Evolutionary conservation across 1,140 invertebrate species (phyloP).

Genomic region (Hesperophylax magnus): DNA sequence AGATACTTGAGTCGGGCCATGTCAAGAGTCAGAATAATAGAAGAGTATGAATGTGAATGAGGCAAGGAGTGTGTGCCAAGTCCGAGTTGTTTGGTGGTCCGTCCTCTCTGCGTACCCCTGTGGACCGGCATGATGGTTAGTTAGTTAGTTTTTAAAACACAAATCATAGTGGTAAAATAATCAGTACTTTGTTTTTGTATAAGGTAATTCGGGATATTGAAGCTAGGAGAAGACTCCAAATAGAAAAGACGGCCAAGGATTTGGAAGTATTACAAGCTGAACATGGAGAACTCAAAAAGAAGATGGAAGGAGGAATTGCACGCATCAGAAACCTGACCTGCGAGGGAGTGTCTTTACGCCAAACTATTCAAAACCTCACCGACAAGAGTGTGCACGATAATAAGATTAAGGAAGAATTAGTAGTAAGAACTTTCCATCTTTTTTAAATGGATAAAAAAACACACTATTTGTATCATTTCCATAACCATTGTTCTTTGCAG

Average conservation of each 20-base stretch:
- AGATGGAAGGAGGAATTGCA: conserved; percentile 71
- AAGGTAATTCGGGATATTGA: conserved; percentile 70
- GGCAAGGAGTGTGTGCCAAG: too few species aligned
- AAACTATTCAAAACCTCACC: conserved; percentile 69
- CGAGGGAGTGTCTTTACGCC: conserved; percentile 66
- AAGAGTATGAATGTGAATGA: too few species aligned
- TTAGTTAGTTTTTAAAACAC: too few species aligned
- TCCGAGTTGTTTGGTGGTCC: too few species aligned
- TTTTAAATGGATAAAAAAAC: neutral
- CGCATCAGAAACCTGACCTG: conserved; percentile 73
- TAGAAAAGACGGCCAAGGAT: conserved; percentile 70
- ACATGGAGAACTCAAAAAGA: conserved; percentile 71
- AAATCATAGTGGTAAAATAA: neutral
- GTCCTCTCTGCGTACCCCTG: too few species aligned
- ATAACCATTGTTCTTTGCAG: neutral
- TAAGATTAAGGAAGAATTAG: conserved; percentile 71
- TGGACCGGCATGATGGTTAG: too few species aligned
- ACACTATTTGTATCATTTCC: too few species aligned
- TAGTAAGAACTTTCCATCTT: conserved; percentile 60
- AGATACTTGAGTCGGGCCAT: too few species aligned
- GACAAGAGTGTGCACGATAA: conserved; percentile 74
- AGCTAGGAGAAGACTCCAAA: conserved; percentile 69
- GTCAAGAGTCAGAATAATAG: too few species aligned
- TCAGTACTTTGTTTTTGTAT: neutral
- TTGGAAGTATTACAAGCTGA: conserved; percentile 66